Base-by-base conservation (phyloP, 1,140 invertebrate genomes). In the Brachionus angularis region DNA sequence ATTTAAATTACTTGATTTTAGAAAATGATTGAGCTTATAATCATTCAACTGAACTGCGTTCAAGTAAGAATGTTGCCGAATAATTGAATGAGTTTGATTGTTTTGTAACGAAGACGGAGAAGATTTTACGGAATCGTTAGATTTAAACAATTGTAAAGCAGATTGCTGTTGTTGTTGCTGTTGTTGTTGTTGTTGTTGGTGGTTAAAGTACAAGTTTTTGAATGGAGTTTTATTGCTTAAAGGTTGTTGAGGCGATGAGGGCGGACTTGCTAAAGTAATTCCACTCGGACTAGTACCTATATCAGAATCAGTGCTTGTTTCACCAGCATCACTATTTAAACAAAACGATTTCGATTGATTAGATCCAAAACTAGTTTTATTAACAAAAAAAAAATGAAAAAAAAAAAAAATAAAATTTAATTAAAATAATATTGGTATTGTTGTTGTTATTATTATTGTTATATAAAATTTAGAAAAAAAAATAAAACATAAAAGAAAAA, bases 241-340 rank as follows among this genome's bases (percentile, higher is more conserved):
- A n/a, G 53, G 33, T 18, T 67, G 62, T 36, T 67, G 62, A 14
- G 62, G 62, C 21, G 62, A 67, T 14, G 44, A 50, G 4, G 62
- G 62, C 7, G 62, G 62, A 58, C 53, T 58, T 36, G 53, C 53
- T 36, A 58, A 12, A 39, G 53, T 58, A 3, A 29, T 58, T 29
- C 53, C 53, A 58, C 53, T 58, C 21, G 53, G 53, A 36, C 62
- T 67, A 67, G 62, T 67, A 23, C 62, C 62, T 46, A 67, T 67
- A 31, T 67, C 62, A n/a, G 62, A 67, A 50, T 67, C 62, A 12
- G 62, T 67, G 23, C 62, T 67, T 47, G 47, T 67, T 67, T 50
- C 53, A 27, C 53, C 53, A 58, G 53, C 53, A 58, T 58, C 53
- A 7, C 53, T 58, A 29, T 58, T 42, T 34, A 58, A 58, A 29